Base-by-base conservation (phyloP, 2,113 vertebrate genomes). In the Salvelinus namaycush region DNA sequence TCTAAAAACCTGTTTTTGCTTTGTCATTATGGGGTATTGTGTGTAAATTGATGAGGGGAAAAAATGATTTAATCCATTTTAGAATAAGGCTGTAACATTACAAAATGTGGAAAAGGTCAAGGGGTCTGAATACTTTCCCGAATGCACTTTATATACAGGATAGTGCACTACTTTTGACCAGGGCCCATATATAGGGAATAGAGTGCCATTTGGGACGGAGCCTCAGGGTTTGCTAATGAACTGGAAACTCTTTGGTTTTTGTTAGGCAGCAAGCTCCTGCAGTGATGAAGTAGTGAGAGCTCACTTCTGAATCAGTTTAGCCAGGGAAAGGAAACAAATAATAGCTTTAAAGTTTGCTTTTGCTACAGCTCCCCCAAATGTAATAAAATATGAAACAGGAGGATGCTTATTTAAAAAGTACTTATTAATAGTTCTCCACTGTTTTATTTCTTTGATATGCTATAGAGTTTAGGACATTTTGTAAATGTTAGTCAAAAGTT, bases 391-490 rank as follows among this genome's bases (percentile, higher is more conserved):
- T 82, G 4, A 83, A 65, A 80, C 62, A 9, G 39, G 24, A 34
- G 31, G 31, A 20, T 2, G 18, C n/a, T 48, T 49, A 22, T 62
- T n/a, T 62, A 44, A 49, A 70, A 49, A 24, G 2, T 49, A 1
- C 68, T 39, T 31, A 68, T 68, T 34, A 3, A 24, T 27, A 68
- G 31, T 39, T 34, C 29, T 62, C 59, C 16, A 16, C 51, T 18
- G 51, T 54, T 54, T 22, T 1, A 22, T 22, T 5, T 22, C 0
- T 7, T 62, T 62, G 59, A 62, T 62, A 22, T 22, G n/a, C 31
- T 39, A 18, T 68, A 73, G 71, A 82, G 83, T 54, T 51, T 39
- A 67, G 59, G 27, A 59, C 78, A 82, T 83, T 73, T 74, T 13
- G n/a, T 3, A 64, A 14, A 12, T 62, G 48, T 65, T 57, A 60